Evolutionary conservation across 1,140 invertebrate genomes (phyloP), one percentile per base, ranked within the genome.

Genomic region (Aricia agestis): DNA sequence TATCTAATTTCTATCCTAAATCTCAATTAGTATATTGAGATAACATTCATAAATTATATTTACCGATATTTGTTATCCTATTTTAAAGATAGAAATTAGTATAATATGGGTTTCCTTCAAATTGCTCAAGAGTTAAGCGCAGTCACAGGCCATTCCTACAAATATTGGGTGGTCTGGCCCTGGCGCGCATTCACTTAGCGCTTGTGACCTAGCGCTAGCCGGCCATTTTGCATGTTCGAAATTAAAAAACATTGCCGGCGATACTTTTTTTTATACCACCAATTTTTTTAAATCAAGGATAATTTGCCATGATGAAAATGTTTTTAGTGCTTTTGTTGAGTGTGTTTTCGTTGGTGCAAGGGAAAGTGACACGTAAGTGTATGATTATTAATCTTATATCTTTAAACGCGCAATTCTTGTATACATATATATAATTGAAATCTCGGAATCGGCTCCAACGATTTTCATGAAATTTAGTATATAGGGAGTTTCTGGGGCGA

Each of bases 351-450:
- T 75, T 73, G 78, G 68, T 75, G 59, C 77, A 78, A 18, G 80
- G 79, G 25, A 82, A 81, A 78, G 79, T 84, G 42, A 80, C 82
- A 19, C 86, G 84, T 88, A 75, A 88, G 86, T 86, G 32, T 9
- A 69, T 13, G 13, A 52, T 13, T 52, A 52, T 15, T 52, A n/a
- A n/a, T n/a, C n/a, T n/a, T n/a, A n/a, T n/a, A n/a, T n/a, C n/a
- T n/a, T n/a, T n/a, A n/a, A n/a, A n/a, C n/a, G n/a, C n/a, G n/a
- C n/a, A n/a, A n/a, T n/a, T n/a, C n/a, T n/a, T n/a, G n/a, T n/a
- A n/a, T n/a, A n/a, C n/a, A n/a, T n/a, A n/a, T n/a, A n/a, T n/a
- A n/a, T n/a, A n/a, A n/a, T n/a, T n/a, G n/a, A n/a, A n/a, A n/a
- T n/a, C n/a, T n/a, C n/a, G n/a, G n/a, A n/a, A n/a, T n/a, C n/a